phyloP scores from a whole-genome alignment of 2,888 invertebrate species.

The Parascotia fuliginaria region DNA sequence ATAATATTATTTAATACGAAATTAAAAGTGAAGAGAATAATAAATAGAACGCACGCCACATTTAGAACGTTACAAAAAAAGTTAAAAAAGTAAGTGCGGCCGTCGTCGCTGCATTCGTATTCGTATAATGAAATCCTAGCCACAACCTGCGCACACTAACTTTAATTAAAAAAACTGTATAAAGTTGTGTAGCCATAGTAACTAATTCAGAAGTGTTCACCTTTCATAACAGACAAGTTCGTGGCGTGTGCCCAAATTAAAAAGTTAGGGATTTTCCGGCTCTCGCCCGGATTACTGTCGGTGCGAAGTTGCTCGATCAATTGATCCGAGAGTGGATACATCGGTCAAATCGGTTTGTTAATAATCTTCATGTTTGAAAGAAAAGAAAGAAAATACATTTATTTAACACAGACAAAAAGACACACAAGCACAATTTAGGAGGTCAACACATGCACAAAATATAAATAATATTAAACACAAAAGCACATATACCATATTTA shows the following conservation, averaged over 20 bases:
- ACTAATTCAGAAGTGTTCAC: constrained; percentile 49
- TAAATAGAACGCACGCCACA: background rate
- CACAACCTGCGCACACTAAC: constrained; percentile 17
- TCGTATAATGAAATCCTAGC: constrained; percentile 20
- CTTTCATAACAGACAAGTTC: constrained; percentile 36
- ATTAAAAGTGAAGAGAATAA: background rate
- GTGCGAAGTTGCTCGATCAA: constrained; percentile 25
- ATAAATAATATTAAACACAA: too few relatives aligned
- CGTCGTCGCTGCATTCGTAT: constrained; percentile 12
- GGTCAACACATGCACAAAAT: too few relatives aligned
- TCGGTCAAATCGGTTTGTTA: constrained; percentile 24
- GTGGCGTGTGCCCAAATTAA: constrained; percentile 27
- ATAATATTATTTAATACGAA: too few relatives aligned
- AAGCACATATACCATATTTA: too few relatives aligned
- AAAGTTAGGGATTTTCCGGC: constrained; percentile 23
- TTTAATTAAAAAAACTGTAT: constrained; percentile 27
- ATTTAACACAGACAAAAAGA: too few relatives aligned
- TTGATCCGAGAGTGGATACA: constrained; percentile 18
- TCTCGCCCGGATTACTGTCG: constrained; percentile 20
- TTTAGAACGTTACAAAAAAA: constrained; percentile 4
- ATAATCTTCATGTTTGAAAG: constrained; percentile 16
- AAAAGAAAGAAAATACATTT: too few relatives aligned
- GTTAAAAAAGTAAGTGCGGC: constrained; percentile 7
- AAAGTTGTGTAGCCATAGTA: constrained; percentile 18
- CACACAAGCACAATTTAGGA: too few relatives aligned